Evolutionary conservation across 37 sponge, comb jelly and placozoan genomes (phyloP).

Genomic region (Agelas oroides): DNA sequence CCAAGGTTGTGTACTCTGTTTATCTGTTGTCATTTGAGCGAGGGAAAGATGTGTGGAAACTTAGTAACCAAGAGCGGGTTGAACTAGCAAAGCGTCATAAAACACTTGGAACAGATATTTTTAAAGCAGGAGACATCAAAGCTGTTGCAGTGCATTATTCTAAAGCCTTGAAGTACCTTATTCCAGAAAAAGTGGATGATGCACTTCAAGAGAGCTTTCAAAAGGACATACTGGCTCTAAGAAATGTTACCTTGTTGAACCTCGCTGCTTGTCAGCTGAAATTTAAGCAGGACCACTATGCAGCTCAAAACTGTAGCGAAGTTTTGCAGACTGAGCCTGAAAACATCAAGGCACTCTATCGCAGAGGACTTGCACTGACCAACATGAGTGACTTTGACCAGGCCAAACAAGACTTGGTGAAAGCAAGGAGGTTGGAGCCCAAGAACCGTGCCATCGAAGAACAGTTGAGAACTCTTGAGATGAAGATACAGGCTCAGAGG

Average conservation of each 20-base stretch:
- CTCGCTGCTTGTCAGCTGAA: slow-evolving; percentile 82
- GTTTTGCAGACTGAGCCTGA: slow-evolving; percentile 32
- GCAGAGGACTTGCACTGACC: slow-evolving; percentile 55
- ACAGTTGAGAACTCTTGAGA: slow-evolving; percentile 17
- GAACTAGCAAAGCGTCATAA: slow-evolving; percentile 51
- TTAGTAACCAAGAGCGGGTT: slow-evolving; percentile 32
- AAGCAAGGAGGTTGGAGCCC: slow-evolving; percentile 42
- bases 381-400: slow-evolving; percentile 60
- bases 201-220: not conserved
- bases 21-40: slow-evolving; percentile 33
- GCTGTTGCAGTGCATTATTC: slow-evolving; percentile 60
- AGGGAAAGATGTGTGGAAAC: slow-evolving; percentile 60
- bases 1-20: slow-evolving; percentile 22
- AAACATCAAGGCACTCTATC: slow-evolving; percentile 65
- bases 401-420: slow-evolving; percentile 37
- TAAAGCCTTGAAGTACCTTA: slow-evolving; percentile 54
- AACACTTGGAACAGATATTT: slow-evolving; percentile 42
- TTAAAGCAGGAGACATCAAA: slow-evolving; percentile 1
- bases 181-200: not conserved
- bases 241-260: slow-evolving; percentile 35
- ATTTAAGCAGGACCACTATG: slow-evolving; percentile 38
- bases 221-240: slow-evolving; percentile 24
- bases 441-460: slow-evolving; percentile 40
- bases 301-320: slow-evolving; percentile 41
- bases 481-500: slow-evolving; percentile 6